Percentiles rank a stretch among this genome's conserved stretches.
Conservation (phyloP, 2,797 vertebrate species). For the Leptatherina wallacei region DNA sequence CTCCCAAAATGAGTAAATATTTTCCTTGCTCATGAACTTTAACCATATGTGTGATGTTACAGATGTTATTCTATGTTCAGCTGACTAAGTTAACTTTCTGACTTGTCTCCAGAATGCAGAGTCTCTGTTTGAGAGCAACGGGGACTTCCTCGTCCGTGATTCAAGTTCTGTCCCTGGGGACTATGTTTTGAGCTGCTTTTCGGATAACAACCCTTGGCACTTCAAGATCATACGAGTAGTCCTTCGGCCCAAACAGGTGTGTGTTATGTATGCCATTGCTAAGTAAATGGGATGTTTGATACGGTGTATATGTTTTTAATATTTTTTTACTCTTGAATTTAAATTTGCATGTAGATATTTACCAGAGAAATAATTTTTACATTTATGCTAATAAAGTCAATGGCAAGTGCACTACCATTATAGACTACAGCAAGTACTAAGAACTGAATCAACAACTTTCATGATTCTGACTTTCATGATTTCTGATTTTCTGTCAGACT, state of each 20-base stretch:
- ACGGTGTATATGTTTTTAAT: no score
- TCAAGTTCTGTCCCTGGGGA: slow-evolving; percentile 79
- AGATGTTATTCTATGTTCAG: not conserved
- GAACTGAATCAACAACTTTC: not conserved
- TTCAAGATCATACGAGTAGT: slow-evolving; percentile 89
- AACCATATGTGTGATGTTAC: not conserved
- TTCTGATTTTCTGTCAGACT: no score
- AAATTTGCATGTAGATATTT: not conserved
- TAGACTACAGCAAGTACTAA: not conserved
- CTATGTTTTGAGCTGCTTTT: slow-evolving; percentile 88
- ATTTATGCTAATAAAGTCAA: no score
- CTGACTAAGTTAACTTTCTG: slow-evolving; percentile 8
- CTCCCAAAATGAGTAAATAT: not conserved
- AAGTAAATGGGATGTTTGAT: not conserved
- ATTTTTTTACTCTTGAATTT: no score
- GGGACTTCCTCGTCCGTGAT: slow-evolving; percentile 90
- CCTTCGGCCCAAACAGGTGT: slow-evolving; percentile 86
- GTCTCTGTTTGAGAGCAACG: slow-evolving; percentile 82
- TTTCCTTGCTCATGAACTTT: not conserved
- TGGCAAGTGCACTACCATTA: no score
- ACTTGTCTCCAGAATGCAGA: slow-evolving; percentile 82
- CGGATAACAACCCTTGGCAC: slow-evolving; percentile 84
- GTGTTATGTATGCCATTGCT: not conserved
- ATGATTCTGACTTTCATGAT: no score
- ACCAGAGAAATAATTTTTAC: no score